phyloP scores from a whole-genome alignment of 2,797 vertebrate species.

The Cuculus canorus region DNA sequence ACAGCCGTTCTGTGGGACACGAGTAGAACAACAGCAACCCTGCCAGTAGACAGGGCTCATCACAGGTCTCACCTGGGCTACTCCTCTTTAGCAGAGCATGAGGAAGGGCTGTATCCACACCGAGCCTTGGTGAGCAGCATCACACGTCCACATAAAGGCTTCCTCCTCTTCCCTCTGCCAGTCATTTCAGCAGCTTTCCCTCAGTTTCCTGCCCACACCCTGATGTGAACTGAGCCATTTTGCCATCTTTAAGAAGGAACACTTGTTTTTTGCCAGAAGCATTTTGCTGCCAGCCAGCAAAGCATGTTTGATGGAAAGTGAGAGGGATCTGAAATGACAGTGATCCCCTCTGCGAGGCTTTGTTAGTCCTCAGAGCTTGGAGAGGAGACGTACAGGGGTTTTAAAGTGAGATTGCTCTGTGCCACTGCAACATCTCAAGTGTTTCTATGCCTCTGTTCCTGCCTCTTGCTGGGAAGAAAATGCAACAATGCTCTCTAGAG shows the following conservation, averaged over 20 bases:
- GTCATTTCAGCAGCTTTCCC: neutral
- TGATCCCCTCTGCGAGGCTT: neutral
- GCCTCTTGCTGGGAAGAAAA: conserved; percentile 56
- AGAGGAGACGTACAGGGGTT: neutral
- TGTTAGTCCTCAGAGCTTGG: neutral
- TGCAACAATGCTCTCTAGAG: conserved; percentile 71
- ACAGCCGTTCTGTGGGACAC: fast-evolving
- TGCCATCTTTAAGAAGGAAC: neutral
- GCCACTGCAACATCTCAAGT: neutral
- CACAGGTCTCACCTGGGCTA: fast-evolving
- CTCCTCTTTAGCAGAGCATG: neutral
- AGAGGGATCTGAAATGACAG: neutral
- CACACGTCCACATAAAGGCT: fast-evolving
- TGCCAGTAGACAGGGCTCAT: fast-evolving
- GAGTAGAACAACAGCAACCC: neutral
- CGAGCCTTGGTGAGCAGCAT: neutral
- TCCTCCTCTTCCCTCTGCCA: neutral
- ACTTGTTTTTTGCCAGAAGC: neutral
- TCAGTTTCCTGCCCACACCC: neutral
- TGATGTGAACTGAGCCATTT: neutral
- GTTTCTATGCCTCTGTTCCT: neutral
- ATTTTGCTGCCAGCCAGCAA: neutral
- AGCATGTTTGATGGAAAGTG: fast-evolving
- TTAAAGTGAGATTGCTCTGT: neutral
- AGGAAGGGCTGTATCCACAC: neutral